phyloP scores from a whole-genome alignment of 2,888 invertebrate species.

The Chrysolina oricalcia region DNA sequence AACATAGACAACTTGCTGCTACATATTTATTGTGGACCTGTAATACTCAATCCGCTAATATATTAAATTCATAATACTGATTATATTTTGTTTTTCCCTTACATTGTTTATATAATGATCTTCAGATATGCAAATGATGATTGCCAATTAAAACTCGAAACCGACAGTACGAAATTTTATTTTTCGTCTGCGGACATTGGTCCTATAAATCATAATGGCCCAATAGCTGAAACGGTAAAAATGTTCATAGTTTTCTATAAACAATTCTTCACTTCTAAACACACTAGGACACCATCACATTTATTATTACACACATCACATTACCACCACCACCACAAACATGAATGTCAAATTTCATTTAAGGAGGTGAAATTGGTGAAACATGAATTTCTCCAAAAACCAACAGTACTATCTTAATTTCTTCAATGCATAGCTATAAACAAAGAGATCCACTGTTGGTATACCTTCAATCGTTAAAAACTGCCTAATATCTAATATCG shows the following conservation, averaged over 20 bases:
- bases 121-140: conserved; percentile 57
- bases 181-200: conserved; percentile 62
- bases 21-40: background rate
- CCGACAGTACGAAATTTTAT: conserved; percentile 63
- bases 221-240: conserved; percentile 38
- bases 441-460: background rate
- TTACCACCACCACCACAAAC: conserved; percentile 37
- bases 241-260: conserved; percentile 48
- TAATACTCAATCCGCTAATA: background rate
- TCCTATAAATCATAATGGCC: conserved; percentile 62
- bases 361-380: conserved; percentile 15
- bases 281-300: conserved; percentile 49
- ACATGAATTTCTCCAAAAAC: background rate
- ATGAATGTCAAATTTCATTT: conserved; percentile 31
- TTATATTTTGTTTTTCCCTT: conserved; percentile 50
- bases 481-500: background rate
- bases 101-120: conserved; percentile 62
- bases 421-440: background rate
- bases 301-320: conserved; percentile 42
- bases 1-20: background rate
- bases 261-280: conserved; percentile 43
- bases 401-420: background rate
- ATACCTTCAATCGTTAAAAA: conserved; percentile 7
- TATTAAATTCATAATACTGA: background rate
- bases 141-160: conserved; percentile 59